A percentile compares a stretch with the other conserved stretches of the same genome.
These are phyloP conservation scores for Ophioderma brevispina DNA, from an alignment of 35 echinoderm and acorn worm species.

Conservation along the genomic window DNA sequence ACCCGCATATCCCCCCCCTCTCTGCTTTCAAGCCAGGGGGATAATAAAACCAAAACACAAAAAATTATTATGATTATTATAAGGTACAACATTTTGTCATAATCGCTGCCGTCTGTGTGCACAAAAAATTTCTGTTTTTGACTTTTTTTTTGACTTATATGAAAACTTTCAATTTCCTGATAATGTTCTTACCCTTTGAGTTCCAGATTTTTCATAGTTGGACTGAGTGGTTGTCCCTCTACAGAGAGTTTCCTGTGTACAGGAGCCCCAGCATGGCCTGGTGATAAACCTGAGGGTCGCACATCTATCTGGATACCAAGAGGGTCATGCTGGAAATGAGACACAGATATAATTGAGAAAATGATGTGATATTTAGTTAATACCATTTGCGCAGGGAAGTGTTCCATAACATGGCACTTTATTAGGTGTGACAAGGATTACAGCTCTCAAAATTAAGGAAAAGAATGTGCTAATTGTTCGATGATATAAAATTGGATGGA, in stretches of 20 bases:
- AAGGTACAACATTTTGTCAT: too few relatives aligned
- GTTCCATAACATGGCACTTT: too few relatives aligned
- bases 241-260: conserved; percentile 58
- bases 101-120: too few relatives aligned
- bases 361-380: too few relatives aligned
- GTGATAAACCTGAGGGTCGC: conserved; percentile 19
- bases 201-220: conserved; percentile 65
- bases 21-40: too few relatives aligned
- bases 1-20: too few relatives aligned
- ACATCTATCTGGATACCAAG: conserved; percentile 86
- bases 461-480: too few relatives aligned
- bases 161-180: neutral
- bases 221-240: conserved; percentile 83
- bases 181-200: conserved; percentile 70
- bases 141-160: neutral
- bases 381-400: too few relatives aligned
- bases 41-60: neutral
- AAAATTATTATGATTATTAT: too few relatives aligned
- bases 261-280: conserved; percentile 28
- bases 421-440: too few relatives aligned
- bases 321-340: conserved; percentile 81
- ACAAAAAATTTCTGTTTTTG: neutral
- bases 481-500: too few relatives aligned
- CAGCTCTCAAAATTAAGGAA: too few relatives aligned
- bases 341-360: neutral